phyloP scores from a whole-genome alignment of 2,888 invertebrate species.

The Diarsia brunnea region DNA sequence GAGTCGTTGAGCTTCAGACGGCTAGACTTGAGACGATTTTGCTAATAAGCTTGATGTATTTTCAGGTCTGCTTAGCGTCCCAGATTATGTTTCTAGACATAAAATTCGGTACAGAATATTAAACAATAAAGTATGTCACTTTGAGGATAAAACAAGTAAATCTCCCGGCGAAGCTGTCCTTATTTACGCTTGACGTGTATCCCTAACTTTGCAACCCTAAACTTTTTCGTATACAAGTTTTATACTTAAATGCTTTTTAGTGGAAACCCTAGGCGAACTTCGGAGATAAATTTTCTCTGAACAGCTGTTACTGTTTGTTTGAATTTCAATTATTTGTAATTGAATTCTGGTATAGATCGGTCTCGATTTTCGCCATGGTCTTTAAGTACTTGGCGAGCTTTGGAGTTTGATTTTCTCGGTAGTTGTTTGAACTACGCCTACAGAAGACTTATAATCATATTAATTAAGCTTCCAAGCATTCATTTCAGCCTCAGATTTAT shows the following conservation, averaged over 20 bases:
- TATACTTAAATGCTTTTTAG: slow-evolving; percentile 47
- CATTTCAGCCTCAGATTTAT: slow-evolving; percentile 14
- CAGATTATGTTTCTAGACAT: slow-evolving; percentile 36
- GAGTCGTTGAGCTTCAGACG: slow-evolving; percentile 53
- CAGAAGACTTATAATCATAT: background rate
- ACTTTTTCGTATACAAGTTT: slow-evolving; percentile 58
- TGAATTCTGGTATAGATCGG: slow-evolving; percentile 6
- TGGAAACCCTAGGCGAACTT: slow-evolving; percentile 16
- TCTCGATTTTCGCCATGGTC: background rate
- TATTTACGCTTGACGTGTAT: slow-evolving; percentile 45
- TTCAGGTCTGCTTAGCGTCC: slow-evolving; percentile 39
- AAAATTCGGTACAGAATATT: slow-evolving; percentile 29
- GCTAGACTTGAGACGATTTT: slow-evolving; percentile 40
- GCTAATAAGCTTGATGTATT: slow-evolving; percentile 39
- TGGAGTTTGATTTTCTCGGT: background rate
- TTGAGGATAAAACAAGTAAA: slow-evolving; percentile 15
- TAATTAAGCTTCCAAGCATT: slow-evolving; percentile 16
- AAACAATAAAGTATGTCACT: slow-evolving; percentile 28
- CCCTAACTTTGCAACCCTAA: slow-evolving; percentile 51
- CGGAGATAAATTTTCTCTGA: slow-evolving; percentile 39
- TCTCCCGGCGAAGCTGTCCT: slow-evolving; percentile 16
- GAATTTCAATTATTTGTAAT: slow-evolving; percentile 30
- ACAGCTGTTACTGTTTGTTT: slow-evolving; percentile 46
- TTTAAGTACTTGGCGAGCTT: slow-evolving; percentile 2
- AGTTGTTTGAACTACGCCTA: background rate